Percentiles rank a stretch among this genome's conserved stretches.
These are phyloP conservation scores for Pseudomyrmex flavicornis DNA, from an alignment of 1,140 invertebrate species.

Conservation along the genomic window DNA sequence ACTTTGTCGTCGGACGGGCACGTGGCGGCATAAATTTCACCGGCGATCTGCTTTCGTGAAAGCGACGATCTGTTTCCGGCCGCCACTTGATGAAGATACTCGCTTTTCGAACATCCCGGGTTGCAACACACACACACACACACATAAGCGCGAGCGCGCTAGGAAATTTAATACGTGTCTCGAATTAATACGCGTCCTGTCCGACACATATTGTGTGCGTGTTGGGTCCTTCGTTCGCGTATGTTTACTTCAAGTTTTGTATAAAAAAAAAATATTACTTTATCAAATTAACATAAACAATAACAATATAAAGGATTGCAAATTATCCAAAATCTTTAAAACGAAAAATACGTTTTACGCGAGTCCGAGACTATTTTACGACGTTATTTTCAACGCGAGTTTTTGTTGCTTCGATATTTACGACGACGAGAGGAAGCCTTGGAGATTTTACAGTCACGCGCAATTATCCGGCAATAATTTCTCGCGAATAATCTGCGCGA, in stretches of 20 bases:
- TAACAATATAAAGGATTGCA: too few relatives aligned
- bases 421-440: not conserved
- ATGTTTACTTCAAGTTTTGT: constrained; percentile 25
- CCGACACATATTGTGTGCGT: constrained; percentile 4
- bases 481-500: constrained; percentile 5
- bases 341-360: too few relatives aligned
- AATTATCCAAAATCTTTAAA: too few relatives aligned
- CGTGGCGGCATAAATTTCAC: constrained; percentile 65
- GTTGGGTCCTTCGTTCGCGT: not conserved
- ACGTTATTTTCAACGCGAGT: not conserved
- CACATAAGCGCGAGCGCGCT: not conserved
- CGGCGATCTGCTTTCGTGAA: constrained; percentile 55
- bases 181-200: constrained; percentile 18
- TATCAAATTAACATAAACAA: too few relatives aligned
- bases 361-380: not conserved
- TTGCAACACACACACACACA: constrained; percentile 1
- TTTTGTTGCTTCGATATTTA: not conserved
- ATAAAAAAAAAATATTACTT: not conserved
- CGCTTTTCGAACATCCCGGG: constrained; percentile 23
- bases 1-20: constrained; percentile 54
- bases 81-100: constrained; percentile 24
- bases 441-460: not conserved
- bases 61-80: constrained; percentile 43
- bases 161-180: constrained; percentile 56
- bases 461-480: not conserved